A percentile compares a stretch with the other conserved stretches of the same genome.
These are phyloP conservation scores for Plectus sambesii DNA, from an alignment of 1,140 invertebrate genomes.

Conservation along the genomic window DNA sequence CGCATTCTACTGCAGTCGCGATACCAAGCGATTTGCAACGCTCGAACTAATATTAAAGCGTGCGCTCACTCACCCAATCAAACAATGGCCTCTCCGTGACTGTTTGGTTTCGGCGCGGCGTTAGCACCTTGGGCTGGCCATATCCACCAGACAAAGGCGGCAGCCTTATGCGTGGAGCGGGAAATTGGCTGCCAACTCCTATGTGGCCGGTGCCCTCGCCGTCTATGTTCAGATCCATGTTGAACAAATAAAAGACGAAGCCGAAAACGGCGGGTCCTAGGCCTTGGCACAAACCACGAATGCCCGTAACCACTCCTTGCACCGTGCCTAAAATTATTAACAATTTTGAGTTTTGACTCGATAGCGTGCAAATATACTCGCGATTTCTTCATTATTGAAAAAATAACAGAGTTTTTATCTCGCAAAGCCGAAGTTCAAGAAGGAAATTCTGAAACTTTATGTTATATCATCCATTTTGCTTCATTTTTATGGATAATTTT, in stretches of 20 bases:
- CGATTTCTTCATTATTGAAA: no score
- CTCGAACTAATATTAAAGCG: constrained; percentile 4
- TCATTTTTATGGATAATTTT: no score
- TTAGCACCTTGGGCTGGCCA: constrained; percentile 25
- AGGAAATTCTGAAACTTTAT: no score
- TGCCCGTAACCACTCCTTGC: constrained; percentile 87
- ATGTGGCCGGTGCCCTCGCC: constrained; percentile 33
- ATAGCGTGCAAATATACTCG: no score
- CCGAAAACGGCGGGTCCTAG: constrained; percentile 90
- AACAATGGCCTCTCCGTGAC: constrained; percentile 2
- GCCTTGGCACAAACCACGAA: constrained; percentile 44
- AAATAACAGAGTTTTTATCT: no score
- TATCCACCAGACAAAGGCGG: constrained; percentile 23
- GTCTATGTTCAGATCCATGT: constrained; percentile 66
- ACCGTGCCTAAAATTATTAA: constrained; percentile 64
- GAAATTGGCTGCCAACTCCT: constrained; percentile 39
- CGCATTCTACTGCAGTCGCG: no score
- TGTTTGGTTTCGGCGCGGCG: constrained; percentile 36
- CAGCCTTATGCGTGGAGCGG: constrained; percentile 34
- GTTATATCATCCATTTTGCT: no score
- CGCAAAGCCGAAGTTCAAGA: no score
- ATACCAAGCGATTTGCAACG: no score
- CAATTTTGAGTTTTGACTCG: no score
- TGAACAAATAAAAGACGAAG: constrained; percentile 94
- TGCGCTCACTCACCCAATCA: constrained; percentile 11